Evolutionary conservation across 2,888 invertebrate genomes (phyloP).

Genomic region (Hermaeophaga mercurialis): DNA sequence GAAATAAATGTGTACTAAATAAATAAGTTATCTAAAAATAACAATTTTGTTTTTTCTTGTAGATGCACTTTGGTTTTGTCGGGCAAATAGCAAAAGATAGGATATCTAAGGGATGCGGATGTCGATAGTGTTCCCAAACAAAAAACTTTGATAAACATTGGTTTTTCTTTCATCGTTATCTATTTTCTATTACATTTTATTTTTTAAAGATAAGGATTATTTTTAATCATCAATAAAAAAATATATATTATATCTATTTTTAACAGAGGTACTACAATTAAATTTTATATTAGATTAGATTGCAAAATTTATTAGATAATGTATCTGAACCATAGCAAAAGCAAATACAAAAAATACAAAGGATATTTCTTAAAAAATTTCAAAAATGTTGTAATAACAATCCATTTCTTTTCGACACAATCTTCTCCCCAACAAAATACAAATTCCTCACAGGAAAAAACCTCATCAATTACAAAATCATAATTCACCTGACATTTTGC

Average conservation of each 20-base stretch:
- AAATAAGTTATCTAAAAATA: conserved; percentile 55
- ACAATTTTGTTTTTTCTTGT: conserved; percentile 53
- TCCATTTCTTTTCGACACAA: conserved; percentile 4
- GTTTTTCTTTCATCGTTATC: conserved; percentile 4
- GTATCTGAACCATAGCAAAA: too few species aligned
- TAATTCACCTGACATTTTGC: conserved; percentile 45
- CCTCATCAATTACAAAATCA: conserved; percentile 38
- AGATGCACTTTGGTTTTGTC: conserved; percentile 54
- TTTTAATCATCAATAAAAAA: too few species aligned
- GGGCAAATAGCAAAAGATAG: conserved; percentile 53
- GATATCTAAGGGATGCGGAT: conserved; percentile 47
- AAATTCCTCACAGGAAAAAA: too few species aligned
- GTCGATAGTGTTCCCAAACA: conserved; percentile 47
- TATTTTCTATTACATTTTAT: too few species aligned
- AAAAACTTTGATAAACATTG: conserved; percentile 34
- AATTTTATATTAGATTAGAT: too few species aligned
- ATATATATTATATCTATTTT: too few species aligned
- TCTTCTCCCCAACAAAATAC: conserved; percentile 19
- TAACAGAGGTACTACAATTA: too few species aligned
- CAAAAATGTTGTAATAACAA: conserved; percentile 36
- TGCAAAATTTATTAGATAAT: too few species aligned
- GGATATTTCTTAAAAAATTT: too few species aligned
- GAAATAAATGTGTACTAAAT: conserved; percentile 49
- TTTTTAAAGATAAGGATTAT: too few species aligned
- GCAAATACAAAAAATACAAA: too few species aligned